These are phyloP conservation scores for Bujurquina vittata DNA, from an alignment of 2,113 vertebrate species.

Conservation along the genomic window DNA sequence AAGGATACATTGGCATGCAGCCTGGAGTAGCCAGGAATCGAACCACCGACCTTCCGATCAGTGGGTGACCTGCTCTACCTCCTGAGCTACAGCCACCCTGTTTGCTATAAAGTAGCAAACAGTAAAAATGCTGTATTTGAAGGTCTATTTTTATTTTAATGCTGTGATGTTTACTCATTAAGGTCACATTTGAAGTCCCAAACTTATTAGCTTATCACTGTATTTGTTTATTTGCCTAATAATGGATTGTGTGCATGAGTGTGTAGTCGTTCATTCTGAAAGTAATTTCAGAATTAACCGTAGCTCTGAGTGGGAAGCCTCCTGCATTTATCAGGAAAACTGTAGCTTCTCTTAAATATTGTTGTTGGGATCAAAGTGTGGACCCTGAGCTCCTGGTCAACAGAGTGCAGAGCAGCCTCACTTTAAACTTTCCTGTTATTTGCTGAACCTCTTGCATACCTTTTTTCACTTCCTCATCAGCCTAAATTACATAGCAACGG, in stretches of 20 bases:
- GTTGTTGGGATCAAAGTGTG: not conserved
- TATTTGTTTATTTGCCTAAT: conserved; percentile 36
- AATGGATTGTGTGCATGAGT: not conserved
- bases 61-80: too few species aligned
- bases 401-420: not conserved
- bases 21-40: too few species aligned
- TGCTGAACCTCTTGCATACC: not conserved
- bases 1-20: too few species aligned
- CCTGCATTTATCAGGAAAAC: conserved; percentile 1
- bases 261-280: not conserved
- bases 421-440: not conserved
- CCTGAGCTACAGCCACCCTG: too few species aligned
- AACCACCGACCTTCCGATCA: too few species aligned
- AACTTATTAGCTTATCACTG: conserved; percentile 12
- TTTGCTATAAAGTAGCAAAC: not conserved
- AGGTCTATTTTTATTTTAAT: not conserved
- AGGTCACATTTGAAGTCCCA: too few species aligned
- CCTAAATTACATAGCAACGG: conserved; percentile 11
- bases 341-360: not conserved
- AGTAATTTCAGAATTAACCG: not conserved
- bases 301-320: not conserved
- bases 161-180: not conserved
- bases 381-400: not conserved
- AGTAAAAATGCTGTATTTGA: not conserved
- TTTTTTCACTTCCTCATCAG: not conserved